Conservation (phyloP, 2,113 vertebrate species). For the zebrafish (Danio rerio) region DNA sequence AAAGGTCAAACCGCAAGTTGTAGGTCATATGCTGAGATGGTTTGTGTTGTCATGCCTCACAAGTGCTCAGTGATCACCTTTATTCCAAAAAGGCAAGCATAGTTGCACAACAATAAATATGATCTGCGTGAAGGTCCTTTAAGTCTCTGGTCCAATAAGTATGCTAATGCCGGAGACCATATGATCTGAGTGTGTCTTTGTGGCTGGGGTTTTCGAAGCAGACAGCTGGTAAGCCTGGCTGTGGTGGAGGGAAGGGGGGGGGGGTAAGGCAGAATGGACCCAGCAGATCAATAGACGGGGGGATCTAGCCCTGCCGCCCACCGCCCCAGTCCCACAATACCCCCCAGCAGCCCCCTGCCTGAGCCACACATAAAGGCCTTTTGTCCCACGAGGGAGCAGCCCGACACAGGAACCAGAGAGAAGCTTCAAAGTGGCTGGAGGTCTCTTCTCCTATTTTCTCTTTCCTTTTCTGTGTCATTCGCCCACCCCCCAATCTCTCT, state of each 20-base stretch:
- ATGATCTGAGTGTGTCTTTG: constrained; percentile 29
- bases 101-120: neutral
- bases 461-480: constrained; percentile 40
- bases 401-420: constrained; percentile 48
- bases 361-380: constrained; percentile 61
- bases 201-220: constrained; percentile 36
- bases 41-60: neutral
- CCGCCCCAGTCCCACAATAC: constrained; percentile 39
- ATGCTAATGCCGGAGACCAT: constrained; percentile 4
- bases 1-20: constrained; percentile 20
- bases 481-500: constrained; percentile 28
- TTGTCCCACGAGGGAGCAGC: constrained; percentile 57
- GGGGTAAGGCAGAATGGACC: constrained; percentile 40
- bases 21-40: constrained; percentile 15
- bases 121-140: neutral
- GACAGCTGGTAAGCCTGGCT: constrained; percentile 63
- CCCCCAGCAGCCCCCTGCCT: constrained; percentile 56
- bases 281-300: constrained; percentile 57
- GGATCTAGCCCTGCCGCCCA: constrained; percentile 53
- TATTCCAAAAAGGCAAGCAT: neutral
- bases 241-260: constrained; percentile 30
- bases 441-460: constrained; percentile 43
- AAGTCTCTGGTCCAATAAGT: neutral
- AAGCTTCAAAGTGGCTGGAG: constrained; percentile 58
- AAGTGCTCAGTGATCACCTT: neutral